phyloP scores from a whole-genome alignment of 2,888 invertebrate genomes.

The Oscheius sp. region DNA sequence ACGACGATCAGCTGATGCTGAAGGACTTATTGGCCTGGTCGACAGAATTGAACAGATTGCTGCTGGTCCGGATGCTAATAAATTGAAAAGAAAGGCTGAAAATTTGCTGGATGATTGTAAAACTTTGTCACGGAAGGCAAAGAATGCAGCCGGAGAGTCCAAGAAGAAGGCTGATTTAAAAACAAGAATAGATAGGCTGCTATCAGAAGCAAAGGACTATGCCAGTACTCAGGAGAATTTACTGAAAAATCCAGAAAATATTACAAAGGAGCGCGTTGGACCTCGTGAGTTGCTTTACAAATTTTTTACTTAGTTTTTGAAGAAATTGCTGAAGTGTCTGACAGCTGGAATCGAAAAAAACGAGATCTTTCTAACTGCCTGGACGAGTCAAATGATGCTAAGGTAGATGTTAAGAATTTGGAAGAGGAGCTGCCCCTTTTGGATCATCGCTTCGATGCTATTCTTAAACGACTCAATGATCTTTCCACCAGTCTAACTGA shows the following conservation, averaged over 20 bases:
- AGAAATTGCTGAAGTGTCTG: slow-evolving; percentile 14
- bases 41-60: slow-evolving; percentile 51
- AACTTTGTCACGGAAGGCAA: slow-evolving; percentile 52
- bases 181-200: slow-evolving; percentile 37
- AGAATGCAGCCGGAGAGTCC: slow-evolving; percentile 41
- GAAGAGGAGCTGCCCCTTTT: slow-evolving; percentile 3
- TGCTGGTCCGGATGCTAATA: slow-evolving; percentile 59
- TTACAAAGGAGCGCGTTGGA: slow-evolving; percentile 44
- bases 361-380: slow-evolving; percentile 5
- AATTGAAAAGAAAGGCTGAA: slow-evolving; percentile 55
- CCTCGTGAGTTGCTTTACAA: slow-evolving; percentile 39
- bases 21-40: slow-evolving; percentile 40
- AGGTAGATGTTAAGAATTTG: neutral
- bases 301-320: neutral
- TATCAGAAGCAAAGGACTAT: slow-evolving; percentile 40
- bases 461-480: slow-evolving; percentile 61
- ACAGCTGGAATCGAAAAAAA: slow-evolving; percentile 20
- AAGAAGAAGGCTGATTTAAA: slow-evolving; percentile 43
- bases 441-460: slow-evolving; percentile 24
- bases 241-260: slow-evolving; percentile 42
- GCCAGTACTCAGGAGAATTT: slow-evolving; percentile 38
- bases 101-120: slow-evolving; percentile 52
- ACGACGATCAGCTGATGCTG: slow-evolving; percentile 48
- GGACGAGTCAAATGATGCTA: slow-evolving; percentile 14
- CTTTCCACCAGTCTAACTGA: slow-evolving; percentile 72